These are phyloP conservation scores for Macaca mulatta DNA, from an alignment of 2,113 vertebrate genomes.

Conservation along the genomic window DNA sequence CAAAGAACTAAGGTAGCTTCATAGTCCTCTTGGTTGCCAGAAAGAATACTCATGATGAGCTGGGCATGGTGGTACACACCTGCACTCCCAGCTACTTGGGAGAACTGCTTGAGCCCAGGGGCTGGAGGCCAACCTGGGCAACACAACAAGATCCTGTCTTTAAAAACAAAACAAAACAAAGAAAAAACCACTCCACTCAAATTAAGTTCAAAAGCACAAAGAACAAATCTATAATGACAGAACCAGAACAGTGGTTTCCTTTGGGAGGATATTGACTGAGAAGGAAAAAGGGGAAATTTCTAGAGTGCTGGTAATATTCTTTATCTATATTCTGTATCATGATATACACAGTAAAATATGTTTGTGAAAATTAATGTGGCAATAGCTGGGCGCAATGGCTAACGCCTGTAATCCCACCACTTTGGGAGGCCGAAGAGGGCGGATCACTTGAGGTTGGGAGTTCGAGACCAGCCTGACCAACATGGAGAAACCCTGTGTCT, in stretches of 20 bases:
- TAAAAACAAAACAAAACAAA: neutral
- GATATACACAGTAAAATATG: neutral
- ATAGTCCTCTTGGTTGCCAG: neutral
- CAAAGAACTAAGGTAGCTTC: neutral
- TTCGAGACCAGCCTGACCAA: too few relatives aligned
- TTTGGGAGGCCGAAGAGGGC: too few relatives aligned
- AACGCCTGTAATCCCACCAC: too few relatives aligned
- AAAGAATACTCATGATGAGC: neutral
- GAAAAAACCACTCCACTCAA: neutral
- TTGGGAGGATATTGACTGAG: neutral
- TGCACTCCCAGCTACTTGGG: neutral
- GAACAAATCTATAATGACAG: neutral
- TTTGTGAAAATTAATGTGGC: neutral
- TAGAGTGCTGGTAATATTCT: neutral
- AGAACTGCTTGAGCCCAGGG: neutral
- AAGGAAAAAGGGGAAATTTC: neutral
- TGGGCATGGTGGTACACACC: neutral
- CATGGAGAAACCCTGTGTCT: too few relatives aligned
- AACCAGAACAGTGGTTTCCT: neutral
- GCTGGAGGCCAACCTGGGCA: neutral
- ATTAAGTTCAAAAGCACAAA: constrained; percentile 35
- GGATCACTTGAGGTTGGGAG: too few relatives aligned
- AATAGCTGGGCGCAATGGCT: too few relatives aligned
- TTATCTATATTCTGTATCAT: neutral
- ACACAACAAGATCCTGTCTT: neutral